These are phyloP conservation scores for Galaxea fascicularis DNA, from an alignment of 92 coral and sea anemone genomes.

Conservation along the genomic window DNA sequence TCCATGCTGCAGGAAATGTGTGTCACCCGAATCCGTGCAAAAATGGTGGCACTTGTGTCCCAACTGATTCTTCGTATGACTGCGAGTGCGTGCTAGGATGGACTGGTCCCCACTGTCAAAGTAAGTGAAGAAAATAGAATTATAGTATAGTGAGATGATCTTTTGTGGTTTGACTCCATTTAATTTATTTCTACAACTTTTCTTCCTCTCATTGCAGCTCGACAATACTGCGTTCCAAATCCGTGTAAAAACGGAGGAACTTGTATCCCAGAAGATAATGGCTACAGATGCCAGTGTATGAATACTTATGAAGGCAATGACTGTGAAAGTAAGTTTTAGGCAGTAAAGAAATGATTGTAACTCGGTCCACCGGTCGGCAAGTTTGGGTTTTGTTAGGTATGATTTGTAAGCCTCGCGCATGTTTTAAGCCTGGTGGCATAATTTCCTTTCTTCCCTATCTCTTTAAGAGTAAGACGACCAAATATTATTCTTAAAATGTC, in stretches of 20 bases:
- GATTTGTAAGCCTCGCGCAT: too few relatives aligned
- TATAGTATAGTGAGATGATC: too few relatives aligned
- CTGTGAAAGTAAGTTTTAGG: conserved; percentile 83
- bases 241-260: conserved; percentile 99
- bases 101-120: conserved; percentile 98
- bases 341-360: neutral
- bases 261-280: conserved; percentile 82
- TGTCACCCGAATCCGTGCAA: conserved; percentile 99
- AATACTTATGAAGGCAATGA: conserved; percentile 91
- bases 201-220: conserved; percentile 38
- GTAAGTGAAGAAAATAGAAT: conserved; percentile 45
- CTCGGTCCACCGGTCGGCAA: neutral
- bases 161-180: too few relatives aligned
- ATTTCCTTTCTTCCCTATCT: too few relatives aligned
- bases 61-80: conserved; percentile 88
- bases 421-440: too few relatives aligned
- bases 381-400: too few relatives aligned
- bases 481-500: too few relatives aligned
- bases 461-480: too few relatives aligned
- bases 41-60: conserved; percentile 89
- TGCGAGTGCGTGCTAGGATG: conserved; percentile 94
- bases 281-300: conserved; percentile 88
- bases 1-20: conserved; percentile 76
- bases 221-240: conserved; percentile 91
- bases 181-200: neutral